Conservation (phyloP, 2,113 vertebrate genomes). For the Microcebus ravelobensis region DNA sequence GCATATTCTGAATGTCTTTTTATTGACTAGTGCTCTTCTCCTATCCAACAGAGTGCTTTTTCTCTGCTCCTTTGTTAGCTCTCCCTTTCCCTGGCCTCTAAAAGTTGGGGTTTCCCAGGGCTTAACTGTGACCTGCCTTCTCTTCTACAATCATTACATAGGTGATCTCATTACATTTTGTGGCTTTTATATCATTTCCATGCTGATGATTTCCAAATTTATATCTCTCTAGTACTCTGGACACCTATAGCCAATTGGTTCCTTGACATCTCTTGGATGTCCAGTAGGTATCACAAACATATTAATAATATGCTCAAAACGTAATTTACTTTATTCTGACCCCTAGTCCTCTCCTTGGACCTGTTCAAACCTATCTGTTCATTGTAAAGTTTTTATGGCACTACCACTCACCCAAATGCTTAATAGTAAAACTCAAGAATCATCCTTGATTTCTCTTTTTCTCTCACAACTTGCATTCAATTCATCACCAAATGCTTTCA, state of each 20-base stretch:
- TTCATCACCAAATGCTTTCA: not conserved
- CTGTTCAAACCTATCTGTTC: not conserved
- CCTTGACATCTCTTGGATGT: not conserved
- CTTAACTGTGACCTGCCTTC: not conserved
- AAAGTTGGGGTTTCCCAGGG: not conserved
- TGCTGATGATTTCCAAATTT: not conserved
- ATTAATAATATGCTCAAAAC: not conserved
- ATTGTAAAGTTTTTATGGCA: not conserved
- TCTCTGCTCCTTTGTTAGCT: not conserved
- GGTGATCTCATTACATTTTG: not conserved
- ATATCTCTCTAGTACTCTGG: not conserved
- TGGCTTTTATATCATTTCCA: not conserved
- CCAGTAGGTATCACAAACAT: not conserved
- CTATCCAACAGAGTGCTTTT: not conserved
- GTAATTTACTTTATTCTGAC: not conserved
- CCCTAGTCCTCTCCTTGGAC: not conserved
- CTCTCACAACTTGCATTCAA: not conserved
- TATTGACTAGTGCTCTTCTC: conserved; percentile 12
- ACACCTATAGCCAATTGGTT: not conserved
- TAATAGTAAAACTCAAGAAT: not conserved
- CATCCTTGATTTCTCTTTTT: not conserved
- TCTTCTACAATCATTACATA: not conserved
- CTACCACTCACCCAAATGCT: not conserved
- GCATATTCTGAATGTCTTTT: not conserved
- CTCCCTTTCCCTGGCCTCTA: not conserved